Conservation (phyloP, 2,888 invertebrate genomes). For the Phymatocera aterrima region DNA sequence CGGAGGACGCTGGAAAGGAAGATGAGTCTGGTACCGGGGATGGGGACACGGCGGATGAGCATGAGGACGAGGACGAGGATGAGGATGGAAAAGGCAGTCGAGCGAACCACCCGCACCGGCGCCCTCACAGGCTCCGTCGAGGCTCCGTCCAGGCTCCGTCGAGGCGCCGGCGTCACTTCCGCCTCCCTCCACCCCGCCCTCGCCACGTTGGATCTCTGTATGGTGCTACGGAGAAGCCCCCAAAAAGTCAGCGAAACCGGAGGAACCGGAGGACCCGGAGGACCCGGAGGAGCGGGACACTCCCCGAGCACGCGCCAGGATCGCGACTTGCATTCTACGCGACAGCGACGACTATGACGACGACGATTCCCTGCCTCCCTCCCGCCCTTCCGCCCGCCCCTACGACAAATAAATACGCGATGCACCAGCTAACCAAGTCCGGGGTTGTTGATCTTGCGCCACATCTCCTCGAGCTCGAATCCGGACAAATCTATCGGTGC, state of each 20-base stretch:
- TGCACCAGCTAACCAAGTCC: constrained; percentile 62
- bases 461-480: constrained; percentile 20
- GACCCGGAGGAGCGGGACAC: constrained; percentile 33
- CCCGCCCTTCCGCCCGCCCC: constrained; percentile 4
- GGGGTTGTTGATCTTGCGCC: constrained; percentile 66
- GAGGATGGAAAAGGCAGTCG: constrained; percentile 41
- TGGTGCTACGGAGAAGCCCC: constrained; percentile 52
- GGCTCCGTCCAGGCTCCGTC: constrained; percentile 72
- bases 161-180: constrained; percentile 75
- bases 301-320: constrained; percentile 63
- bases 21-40: constrained; percentile 27
- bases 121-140: constrained; percentile 73
- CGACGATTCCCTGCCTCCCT: constrained; percentile 30
- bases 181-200: constrained; percentile 58
- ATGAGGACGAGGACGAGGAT: constrained; percentile 59
- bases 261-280: constrained; percentile 32
- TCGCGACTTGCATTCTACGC: constrained; percentile 56
- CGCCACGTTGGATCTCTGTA: constrained; percentile 48
- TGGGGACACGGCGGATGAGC: constrained; percentile 43
- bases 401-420: constrained; percentile 66
- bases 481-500: constrained; percentile 7
- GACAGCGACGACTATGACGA: constrained; percentile 8
- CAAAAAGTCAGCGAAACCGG: constrained; percentile 27
- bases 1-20: constrained; percentile 24
- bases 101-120: constrained; percentile 66